Percentiles rank a stretch among this genome's conserved stretches.
phyloP scores from a whole-genome alignment of 2,113 vertebrate genomes.

The Corvus hawaiiensis region DNA sequence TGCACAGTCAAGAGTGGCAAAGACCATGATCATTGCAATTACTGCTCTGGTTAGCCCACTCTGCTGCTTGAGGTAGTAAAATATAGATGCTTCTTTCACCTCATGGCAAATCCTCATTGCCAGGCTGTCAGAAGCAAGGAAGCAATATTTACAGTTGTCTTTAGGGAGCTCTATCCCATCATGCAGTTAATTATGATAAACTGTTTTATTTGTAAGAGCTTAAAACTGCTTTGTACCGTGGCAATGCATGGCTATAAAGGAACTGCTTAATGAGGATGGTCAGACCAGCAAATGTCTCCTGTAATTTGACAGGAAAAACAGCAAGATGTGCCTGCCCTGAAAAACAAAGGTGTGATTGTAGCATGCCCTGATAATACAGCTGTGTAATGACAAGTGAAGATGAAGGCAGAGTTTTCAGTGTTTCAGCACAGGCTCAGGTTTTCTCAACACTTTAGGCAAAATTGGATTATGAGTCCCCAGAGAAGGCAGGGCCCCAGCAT shows the following conservation, averaged over 20 bases:
- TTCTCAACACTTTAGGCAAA: background rate
- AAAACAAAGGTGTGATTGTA: background rate
- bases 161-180: background rate
- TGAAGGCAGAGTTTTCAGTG: background rate
- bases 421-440: background rate
- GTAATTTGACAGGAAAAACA: background rate
- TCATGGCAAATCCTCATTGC: slow-evolving; percentile 6
- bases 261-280: background rate
- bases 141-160: slow-evolving; percentile 48
- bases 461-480: background rate
- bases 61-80: background rate
- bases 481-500: background rate
- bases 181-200: slow-evolving; percentile 51
- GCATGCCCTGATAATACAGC: background rate
- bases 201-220: slow-evolving; percentile 34
- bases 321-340: background rate
- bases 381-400: background rate
- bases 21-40: background rate
- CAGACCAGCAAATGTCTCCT: background rate
- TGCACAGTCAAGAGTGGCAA: background rate
- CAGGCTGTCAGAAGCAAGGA: background rate
- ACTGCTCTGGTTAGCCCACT: background rate
- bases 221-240: background rate
- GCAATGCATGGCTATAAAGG: background rate
- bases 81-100: background rate